Evolutionary conservation across 2,113 vertebrate genomes (phyloP).

Genomic region (Gymnocephalus cernua): DNA sequence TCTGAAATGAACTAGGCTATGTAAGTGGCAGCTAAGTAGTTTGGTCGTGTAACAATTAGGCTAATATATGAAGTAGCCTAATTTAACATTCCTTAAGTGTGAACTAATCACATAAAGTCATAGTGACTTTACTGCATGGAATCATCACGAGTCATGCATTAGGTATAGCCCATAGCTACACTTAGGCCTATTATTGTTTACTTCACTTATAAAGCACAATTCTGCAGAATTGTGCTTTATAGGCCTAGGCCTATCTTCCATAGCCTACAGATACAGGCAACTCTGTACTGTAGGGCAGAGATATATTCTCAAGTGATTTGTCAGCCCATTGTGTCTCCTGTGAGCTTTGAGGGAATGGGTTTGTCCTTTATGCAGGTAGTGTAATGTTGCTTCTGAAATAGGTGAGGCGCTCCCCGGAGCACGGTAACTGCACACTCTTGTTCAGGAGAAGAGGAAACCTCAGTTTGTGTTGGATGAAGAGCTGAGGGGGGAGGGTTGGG

Average conservation of each 20-base stretch:
- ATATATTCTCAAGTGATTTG: slow-evolving; percentile 35
- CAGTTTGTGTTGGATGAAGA: slow-evolving; percentile 58
- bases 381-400: slow-evolving; percentile 55
- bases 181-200: no score
- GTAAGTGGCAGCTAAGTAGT: no score
- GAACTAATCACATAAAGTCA: neutral
- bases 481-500: slow-evolving; percentile 29
- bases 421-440: slow-evolving; percentile 80
- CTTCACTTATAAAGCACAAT: no score
- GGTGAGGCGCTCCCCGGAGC: slow-evolving; percentile 76
- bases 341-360: slow-evolving; percentile 46
- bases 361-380: slow-evolving; percentile 70
- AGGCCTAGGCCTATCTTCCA: neutral
- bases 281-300: neutral
- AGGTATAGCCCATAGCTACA: no score
- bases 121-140: neutral
- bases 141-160: neutral
- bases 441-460: slow-evolving; percentile 81
- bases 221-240: neutral
- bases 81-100: neutral
- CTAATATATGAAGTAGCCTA: no score
- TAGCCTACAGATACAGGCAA: neutral
- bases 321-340: slow-evolving; percentile 36
- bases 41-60: no score
- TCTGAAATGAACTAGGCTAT: no score